Conservation (phyloP, 2,797 vertebrate genomes). For the Phoebastria nigripes region DNA sequence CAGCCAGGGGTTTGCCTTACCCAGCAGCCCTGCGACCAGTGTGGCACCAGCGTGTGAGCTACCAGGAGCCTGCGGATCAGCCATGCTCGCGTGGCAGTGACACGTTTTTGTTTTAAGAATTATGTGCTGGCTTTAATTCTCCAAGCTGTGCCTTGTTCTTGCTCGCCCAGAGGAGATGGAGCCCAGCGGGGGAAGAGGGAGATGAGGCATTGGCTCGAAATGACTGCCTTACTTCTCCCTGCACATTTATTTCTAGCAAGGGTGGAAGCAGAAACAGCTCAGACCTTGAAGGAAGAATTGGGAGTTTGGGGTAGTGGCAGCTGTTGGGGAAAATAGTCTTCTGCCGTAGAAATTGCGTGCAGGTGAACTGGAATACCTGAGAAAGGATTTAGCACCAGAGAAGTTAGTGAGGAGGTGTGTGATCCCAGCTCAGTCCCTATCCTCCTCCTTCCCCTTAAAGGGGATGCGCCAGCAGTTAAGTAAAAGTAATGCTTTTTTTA, state of each 20-base stretch:
- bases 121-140: not conserved
- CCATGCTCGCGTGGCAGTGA: rapidly evolving
- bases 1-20: not conserved
- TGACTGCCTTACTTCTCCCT: not conserved
- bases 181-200: not conserved
- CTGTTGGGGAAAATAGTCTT: not conserved
- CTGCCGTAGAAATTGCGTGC: not conserved
- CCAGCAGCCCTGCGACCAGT: not conserved
- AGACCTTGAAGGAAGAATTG: not conserved
- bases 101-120: not conserved
- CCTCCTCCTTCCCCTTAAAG: not conserved
- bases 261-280: not conserved
- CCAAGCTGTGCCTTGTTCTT: not conserved
- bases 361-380: not conserved
- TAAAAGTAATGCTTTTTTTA: not conserved
- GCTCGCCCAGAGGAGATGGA: not conserved
- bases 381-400: not conserved
- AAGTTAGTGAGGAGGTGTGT: not conserved
- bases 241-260: not conserved
- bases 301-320: not conserved
- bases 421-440: not conserved
- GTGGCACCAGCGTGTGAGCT: not conserved
- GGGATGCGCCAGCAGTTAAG: not conserved
- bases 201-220: not conserved
- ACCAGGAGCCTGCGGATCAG: not conserved